phyloP scores from a whole-genome alignment of 2,888 invertebrate species.

The Deroplatys truncata region DNA sequence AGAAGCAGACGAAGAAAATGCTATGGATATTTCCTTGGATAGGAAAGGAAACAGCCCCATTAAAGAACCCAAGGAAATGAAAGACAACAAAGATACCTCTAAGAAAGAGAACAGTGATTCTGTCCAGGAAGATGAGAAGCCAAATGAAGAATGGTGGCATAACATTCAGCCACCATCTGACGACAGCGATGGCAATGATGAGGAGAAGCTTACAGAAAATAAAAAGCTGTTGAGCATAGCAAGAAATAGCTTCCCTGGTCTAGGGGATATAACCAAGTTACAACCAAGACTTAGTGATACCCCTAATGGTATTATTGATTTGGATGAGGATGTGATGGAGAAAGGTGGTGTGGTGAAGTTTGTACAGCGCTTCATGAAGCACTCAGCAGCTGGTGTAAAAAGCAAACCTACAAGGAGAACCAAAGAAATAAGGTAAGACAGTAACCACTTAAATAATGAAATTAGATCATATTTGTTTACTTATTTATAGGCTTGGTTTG shows the following conservation, averaged over 20 bases:
- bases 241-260: background rate
- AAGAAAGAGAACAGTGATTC: background rate
- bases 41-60: background rate
- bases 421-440: conserved; percentile 29
- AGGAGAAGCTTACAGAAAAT: background rate
- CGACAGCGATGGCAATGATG: background rate
- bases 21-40: background rate
- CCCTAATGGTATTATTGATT: conserved; percentile 56
- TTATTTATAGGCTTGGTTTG: too few relatives aligned
- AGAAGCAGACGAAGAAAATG: background rate
- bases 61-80: background rate
- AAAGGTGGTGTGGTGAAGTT: conserved; percentile 61
- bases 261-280: conserved; percentile 3
- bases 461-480: too few relatives aligned
- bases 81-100: too few relatives aligned
- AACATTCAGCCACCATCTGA: background rate
- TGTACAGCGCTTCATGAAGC: conserved; percentile 67
- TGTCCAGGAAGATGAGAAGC: background rate
- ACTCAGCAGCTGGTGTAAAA: conserved; percentile 46
- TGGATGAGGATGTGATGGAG: conserved; percentile 50
- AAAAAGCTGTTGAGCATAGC: background rate
- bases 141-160: background rate
- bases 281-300: conserved; percentile 52
- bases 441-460: too few relatives aligned
- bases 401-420: background rate